Evolutionary conservation across 2,797 vertebrate genomes (phyloP), one percentile per base, ranked within the genome.

Genomic region (Sebastiscus albofasciatus): DNA sequence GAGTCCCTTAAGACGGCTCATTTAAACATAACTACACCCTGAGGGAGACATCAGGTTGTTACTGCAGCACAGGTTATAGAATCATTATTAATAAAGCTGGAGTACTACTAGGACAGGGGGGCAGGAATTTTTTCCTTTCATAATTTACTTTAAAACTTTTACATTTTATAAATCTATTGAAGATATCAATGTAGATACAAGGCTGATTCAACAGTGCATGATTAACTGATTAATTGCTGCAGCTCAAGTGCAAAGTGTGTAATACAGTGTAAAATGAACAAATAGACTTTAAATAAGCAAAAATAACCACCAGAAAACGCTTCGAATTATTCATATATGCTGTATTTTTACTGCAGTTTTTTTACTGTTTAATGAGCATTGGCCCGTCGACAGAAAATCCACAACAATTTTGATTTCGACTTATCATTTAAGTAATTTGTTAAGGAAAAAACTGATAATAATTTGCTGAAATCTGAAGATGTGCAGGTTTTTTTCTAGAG

Each of bases 11-110:
- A 46, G 56, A 67, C 31, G 34, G 26, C 1, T 67, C 3, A 42
- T 52, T 71, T 33, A 80, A 65, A 79, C 58, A 10, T 69, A 22
- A 85, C 58, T 58, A 71, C 85, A 69, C n/a, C 72, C 60, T 27
- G 27, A n/a, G 59, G 58, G 79, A 81, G 29, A 58, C 4, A 16
- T 77, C 16, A 31, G 34, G 10, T 49, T 61, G 24, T 64, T 73
- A 22, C 36, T 39, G 20, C 39, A 61, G 49, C 8, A 14, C 8
- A 74, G 11, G 9, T 64, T 61, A 34, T 8, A 29, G 4, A 54
- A 27, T 11, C 18, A 62, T 22, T 59, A 42, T 14, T 42, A 31
- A 46, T 59, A 6, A 27, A 27, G 27, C 39, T 70, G 31, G 26
- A 34, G 27, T 42, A 58, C 13, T 14, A 39, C 58, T 27, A 12